Evolutionary conservation across 2,888 invertebrate genomes (phyloP), one percentile per base, ranked within the genome.

Genomic region (Parnassius glacialis): DNA sequence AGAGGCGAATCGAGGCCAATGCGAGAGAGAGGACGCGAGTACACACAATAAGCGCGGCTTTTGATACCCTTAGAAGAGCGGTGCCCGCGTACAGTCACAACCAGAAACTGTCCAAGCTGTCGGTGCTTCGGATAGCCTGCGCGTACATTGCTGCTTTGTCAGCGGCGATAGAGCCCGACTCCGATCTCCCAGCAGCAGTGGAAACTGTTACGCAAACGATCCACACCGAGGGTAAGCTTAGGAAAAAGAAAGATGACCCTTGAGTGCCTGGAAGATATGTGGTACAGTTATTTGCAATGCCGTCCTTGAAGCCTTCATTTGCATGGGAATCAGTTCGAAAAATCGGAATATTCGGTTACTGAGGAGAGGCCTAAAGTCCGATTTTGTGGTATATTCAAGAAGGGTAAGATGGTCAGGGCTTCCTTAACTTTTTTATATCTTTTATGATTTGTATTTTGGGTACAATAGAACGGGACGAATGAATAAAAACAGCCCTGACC

Each of bases 21-120:
- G 98, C 98, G 0, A 92, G 98, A 7, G 98, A 98, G 80, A 89
- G 98, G 64, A 97, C 98, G 9, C 92, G 98, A 58, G 98, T 98
- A 0, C 98, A 98, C 83, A 98, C 98, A 1, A 98, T 98, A 69
- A 97, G 97, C 76, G 98, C 98, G 0, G 98, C 98, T 0, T 98
- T 98, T 80, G 98, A 98, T 70, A 97, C 96, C 0, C 89, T 98
- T 10, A 92, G 98, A 52, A 92, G 93, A 64, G 93, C 97, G 0
- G 95, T 98, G 52, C 98, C 98, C 2, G 94, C 98, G 0, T 98
- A 97, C 82, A 97, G 97, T 51, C 96, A 97, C 81, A 96, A 97
- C 79, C 98, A 98, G 85, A 98, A 98, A 85, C 93, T 98, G 34
- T 97, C 97, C 1, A 98, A 98, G 79, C 86, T 98, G 58, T 97